Conservation (phyloP, 1,140 invertebrate species). For the Dysdera silvatica region DNA sequence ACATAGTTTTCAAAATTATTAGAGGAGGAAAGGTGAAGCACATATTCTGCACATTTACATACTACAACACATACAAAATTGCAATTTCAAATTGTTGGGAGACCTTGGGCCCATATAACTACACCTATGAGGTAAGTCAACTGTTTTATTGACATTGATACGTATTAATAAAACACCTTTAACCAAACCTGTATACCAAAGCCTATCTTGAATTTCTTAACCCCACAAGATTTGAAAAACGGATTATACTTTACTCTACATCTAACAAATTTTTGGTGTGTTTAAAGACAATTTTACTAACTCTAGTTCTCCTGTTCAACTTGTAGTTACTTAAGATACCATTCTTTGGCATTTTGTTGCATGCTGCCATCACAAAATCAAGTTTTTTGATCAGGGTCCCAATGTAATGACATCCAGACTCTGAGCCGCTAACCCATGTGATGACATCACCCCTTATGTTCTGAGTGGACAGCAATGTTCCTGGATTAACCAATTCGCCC, state of each 20-base stretch:
- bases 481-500: slow-evolving; percentile 67
- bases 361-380: slow-evolving; percentile 54
- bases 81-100: no score
- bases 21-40: no score
- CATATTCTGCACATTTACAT: no score
- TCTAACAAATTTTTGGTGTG: background rate
- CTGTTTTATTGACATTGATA: background rate
- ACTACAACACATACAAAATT: no score
- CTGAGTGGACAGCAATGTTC: slow-evolving; percentile 45
- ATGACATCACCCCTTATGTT: slow-evolving; percentile 68
- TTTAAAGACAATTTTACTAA: slow-evolving; percentile 44
- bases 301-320: slow-evolving; percentile 86
- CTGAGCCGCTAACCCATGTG: slow-evolving; percentile 81
- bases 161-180: background rate
- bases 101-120: background rate
- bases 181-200: background rate
- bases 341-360: slow-evolving; percentile 68
- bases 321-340: slow-evolving; percentile 72
- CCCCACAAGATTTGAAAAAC: background rate
- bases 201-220: background rate
- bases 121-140: background rate
- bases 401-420: slow-evolving; percentile 69
- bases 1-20: no score
- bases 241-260: background rate
- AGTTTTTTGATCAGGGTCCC: slow-evolving; percentile 72